These are phyloP conservation scores for Leptarthrus brevirostris DNA, from an alignment of 2,888 invertebrate species.

Conservation along the genomic window DNA sequence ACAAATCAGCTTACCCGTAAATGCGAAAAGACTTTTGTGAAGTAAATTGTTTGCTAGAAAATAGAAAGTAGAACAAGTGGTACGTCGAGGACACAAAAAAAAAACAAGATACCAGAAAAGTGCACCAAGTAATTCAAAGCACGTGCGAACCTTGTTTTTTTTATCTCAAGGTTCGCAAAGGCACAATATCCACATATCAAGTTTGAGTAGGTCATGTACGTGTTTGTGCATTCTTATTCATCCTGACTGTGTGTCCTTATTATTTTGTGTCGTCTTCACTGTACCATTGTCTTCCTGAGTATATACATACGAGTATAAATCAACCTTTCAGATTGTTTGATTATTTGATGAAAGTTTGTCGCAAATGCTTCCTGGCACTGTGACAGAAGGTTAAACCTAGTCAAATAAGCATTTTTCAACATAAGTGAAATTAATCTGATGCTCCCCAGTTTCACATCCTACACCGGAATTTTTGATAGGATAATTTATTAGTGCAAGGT, in stretches of 20 bases:
- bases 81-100: not conserved
- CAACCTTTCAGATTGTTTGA: conserved; percentile 36
- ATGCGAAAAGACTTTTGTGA: conserved; percentile 10
- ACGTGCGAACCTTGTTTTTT: conserved; percentile 30
- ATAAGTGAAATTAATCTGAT: not conserved
- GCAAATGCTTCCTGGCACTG: conserved; percentile 3
- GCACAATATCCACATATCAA: conserved; percentile 40
- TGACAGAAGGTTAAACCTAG: not conserved
- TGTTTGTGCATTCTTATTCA: conserved; percentile 34
- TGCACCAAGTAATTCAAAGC: conserved; percentile 35
- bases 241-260: conserved; percentile 11
- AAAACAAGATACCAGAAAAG: not conserved
- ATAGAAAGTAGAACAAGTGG: conserved; percentile 24
- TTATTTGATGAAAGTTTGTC: conserved; percentile 32
- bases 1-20: not conserved
- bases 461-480: not conserved
- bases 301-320: not conserved
- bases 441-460: not conserved
- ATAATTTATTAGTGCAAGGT: not conserved
- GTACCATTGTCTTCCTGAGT: not conserved
- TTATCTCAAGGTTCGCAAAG: conserved; percentile 40
- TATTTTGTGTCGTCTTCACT: not conserved
- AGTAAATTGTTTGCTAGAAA: conserved; percentile 18
- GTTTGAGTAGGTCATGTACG: conserved; percentile 34
- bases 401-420: conserved; percentile 12